Evolutionary conservation across 2,797 vertebrate genomes (phyloP).

Genomic region (Kryptopterus vitreolus): DNA sequence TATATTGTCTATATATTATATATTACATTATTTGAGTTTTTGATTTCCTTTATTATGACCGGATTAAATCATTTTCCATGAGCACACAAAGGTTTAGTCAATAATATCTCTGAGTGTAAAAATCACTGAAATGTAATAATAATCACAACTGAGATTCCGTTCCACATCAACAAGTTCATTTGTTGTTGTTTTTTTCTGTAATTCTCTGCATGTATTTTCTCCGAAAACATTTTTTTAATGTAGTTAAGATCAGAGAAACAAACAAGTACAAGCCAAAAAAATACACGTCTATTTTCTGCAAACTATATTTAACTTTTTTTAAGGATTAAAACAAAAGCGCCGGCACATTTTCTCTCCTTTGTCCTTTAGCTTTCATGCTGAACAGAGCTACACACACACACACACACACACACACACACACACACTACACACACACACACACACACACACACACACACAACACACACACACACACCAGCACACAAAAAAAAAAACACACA

Average conservation of each 20-base stretch:
- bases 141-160: not conserved
- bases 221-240: not conserved
- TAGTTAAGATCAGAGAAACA: not conserved
- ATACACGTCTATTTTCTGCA: not conserved
- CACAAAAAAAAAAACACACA: not conserved
- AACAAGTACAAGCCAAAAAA: not conserved
- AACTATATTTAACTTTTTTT: constrained; percentile 12
- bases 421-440: constrained; percentile 49
- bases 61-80: not conserved
- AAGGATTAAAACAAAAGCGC: not conserved
- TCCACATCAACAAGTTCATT: not conserved
- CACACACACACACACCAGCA: constrained; percentile 48
- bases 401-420: constrained; percentile 55
- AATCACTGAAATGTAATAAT: not conserved
- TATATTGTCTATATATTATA: too few species aligned
- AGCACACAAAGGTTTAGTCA: not conserved
- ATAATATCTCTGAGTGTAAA: not conserved
- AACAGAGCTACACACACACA: constrained; percentile 42
- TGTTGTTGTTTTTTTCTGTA: not conserved
- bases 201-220: not conserved
- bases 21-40: too few species aligned
- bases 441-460: constrained; percentile 29
- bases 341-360: constrained; percentile 39
- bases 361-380: constrained; percentile 39
- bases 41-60: too few species aligned